Conservation (phyloP, 2,888 invertebrate species). For the Eupeodes latifasciatus region DNA sequence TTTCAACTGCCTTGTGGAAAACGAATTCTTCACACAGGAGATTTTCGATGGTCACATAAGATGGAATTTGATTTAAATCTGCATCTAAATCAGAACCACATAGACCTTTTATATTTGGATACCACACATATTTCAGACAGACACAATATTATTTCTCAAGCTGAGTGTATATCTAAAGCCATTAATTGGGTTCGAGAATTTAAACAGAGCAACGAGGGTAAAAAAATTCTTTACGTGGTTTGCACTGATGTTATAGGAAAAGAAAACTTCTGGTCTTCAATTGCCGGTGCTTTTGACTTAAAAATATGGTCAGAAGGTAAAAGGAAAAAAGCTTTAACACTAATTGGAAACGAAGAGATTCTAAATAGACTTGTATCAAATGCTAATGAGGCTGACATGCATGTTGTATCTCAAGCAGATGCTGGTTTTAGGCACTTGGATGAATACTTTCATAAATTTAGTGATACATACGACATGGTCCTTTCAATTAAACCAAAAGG, state of each 20-base stretch:
- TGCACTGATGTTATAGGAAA: slow-evolving; percentile 91
- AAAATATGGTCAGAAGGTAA: slow-evolving; percentile 88
- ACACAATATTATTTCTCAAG: slow-evolving; percentile 85
- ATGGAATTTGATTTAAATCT: slow-evolving; percentile 89
- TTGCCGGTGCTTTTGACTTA: slow-evolving; percentile 87
- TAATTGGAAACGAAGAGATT: slow-evolving; percentile 83
- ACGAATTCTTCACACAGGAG: slow-evolving; percentile 90
- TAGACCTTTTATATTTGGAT: slow-evolving; percentile 89
- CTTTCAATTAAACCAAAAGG: slow-evolving; percentile 87
- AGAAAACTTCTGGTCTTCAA: slow-evolving; percentile 88
- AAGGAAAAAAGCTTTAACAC: slow-evolving; percentile 85
- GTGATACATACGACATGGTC: slow-evolving; percentile 85
- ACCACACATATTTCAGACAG: slow-evolving; percentile 87
- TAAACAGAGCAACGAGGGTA: slow-evolving; percentile 83
- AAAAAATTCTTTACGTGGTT: slow-evolving; percentile 87
- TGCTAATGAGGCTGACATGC: slow-evolving; percentile 87
- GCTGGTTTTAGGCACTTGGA: slow-evolving; percentile 85
- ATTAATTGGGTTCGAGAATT: slow-evolving; percentile 86
- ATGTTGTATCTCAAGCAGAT: slow-evolving; percentile 88
- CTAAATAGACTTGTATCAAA: slow-evolving; percentile 83
- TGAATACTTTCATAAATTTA: slow-evolving; percentile 83
- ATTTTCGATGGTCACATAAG: slow-evolving; percentile 88
- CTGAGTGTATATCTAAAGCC: slow-evolving; percentile 85
- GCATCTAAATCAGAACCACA: slow-evolving; percentile 86
- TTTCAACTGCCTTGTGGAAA: slow-evolving; percentile 87